Percentiles rank a stretch among this genome's conserved stretches.
Evolutionary conservation across 2,888 invertebrate species (phyloP).

Genomic region (Listrodromus nycthemerus): DNA sequence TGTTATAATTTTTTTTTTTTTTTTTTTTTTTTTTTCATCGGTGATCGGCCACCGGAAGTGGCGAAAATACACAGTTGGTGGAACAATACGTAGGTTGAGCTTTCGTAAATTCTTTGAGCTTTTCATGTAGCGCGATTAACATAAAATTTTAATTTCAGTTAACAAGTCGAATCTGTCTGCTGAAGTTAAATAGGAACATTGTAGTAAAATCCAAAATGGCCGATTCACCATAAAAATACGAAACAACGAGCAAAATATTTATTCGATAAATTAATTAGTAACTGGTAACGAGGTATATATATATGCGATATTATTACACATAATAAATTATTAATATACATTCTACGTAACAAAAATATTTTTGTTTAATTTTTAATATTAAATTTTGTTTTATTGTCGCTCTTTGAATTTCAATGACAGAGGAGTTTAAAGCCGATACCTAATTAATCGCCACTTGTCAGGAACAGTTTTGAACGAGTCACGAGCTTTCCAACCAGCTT

Average conservation of each 20-base stretch:
- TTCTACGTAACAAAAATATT: slow-evolving; percentile 26
- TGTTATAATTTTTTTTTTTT: slow-evolving; percentile 23
- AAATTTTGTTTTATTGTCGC: slow-evolving; percentile 10
- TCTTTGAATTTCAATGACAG: slow-evolving; percentile 32
- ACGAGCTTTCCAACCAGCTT: slow-evolving; percentile 35
- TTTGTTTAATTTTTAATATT: not conserved
- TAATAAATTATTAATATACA: slow-evolving; percentile 24
- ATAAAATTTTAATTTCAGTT: not conserved
- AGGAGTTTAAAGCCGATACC: slow-evolving; percentile 39
- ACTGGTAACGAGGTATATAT: slow-evolving; percentile 44
- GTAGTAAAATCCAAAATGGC: slow-evolving; percentile 49
- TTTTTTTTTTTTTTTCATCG: slow-evolving; percentile 17
- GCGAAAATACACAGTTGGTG: slow-evolving; percentile 9
- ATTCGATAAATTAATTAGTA: slow-evolving; percentile 46
- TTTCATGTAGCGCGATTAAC: slow-evolving; percentile 29
- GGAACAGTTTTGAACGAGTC: slow-evolving; percentile 62
- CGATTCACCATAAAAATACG: slow-evolving; percentile 42
- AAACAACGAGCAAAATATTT: slow-evolving; percentile 29
- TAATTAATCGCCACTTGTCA: slow-evolving; percentile 70
- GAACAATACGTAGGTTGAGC: slow-evolving; percentile 52
- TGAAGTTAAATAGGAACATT: slow-evolving; percentile 52
- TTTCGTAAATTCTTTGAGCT: slow-evolving; percentile 59
- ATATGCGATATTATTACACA: slow-evolving; percentile 38
- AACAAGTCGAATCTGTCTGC: not conserved
- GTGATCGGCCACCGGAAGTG: slow-evolving; percentile 40